These are phyloP conservation scores for Menura novaehollandiae DNA, from an alignment of 2,113 vertebrate genomes.

Conservation along the genomic window DNA sequence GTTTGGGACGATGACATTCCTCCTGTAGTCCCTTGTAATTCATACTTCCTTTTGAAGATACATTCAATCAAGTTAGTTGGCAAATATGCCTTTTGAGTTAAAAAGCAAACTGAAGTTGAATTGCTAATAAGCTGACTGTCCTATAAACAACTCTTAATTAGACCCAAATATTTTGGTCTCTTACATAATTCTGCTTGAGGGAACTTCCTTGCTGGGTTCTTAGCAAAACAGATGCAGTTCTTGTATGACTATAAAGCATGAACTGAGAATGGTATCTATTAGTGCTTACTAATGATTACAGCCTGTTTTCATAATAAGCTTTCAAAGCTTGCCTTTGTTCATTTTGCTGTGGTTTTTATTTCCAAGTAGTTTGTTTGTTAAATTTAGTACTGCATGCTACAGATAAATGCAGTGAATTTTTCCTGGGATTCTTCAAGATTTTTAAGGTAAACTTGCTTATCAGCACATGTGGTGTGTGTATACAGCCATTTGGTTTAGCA, in stretches of 20 bases:
- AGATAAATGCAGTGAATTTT: not conserved
- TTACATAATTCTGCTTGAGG: not conserved
- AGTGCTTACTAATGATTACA: not conserved
- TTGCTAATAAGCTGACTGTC: not conserved
- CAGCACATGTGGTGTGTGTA: rapidly evolving
- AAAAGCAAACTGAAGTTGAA: not conserved
- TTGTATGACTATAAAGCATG: not conserved
- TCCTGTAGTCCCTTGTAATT: not conserved
- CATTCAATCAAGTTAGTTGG: not conserved
- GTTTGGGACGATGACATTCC: not conserved
- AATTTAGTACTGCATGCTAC: not conserved
- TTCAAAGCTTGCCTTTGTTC: not conserved
- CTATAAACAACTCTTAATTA: not conserved
- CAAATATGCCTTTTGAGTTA: not conserved
- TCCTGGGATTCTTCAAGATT: not conserved
- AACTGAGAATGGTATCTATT: not conserved
- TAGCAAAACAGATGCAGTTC: not conserved
- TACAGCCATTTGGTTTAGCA: not conserved
- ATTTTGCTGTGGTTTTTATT: not conserved
- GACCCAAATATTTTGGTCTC: not conserved
- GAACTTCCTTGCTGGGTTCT: not conserved
- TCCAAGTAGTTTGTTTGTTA: not conserved
- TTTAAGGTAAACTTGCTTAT: not conserved
- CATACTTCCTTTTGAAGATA: not conserved
- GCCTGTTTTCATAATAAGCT: not conserved